Conservation (phyloP, 2,797 vertebrate genomes). For the Schizothorax lantsangensis region DNA sequence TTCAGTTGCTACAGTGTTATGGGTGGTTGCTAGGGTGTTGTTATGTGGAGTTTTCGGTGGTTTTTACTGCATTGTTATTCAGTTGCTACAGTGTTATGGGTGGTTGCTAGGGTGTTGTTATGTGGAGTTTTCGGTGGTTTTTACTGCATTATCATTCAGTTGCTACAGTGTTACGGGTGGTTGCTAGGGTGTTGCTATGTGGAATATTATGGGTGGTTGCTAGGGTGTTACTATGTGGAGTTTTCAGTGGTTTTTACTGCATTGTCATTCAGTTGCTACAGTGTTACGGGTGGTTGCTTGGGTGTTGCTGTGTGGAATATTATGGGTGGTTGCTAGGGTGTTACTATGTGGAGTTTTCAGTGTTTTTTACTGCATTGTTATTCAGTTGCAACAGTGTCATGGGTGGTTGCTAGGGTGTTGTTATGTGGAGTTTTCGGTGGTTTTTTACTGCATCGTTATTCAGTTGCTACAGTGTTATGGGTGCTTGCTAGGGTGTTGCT, state of each 20-base stretch:
- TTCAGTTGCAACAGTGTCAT: too few relatives aligned
- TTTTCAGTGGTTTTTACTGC: too few relatives aligned
- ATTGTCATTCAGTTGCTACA: not conserved
- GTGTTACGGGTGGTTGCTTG: not conserved
- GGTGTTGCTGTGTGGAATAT: not conserved
- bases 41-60: accelerated
- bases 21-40: not conserved
- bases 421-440: too few relatives aligned
- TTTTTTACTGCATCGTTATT: too few relatives aligned
- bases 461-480: too few relatives aligned
- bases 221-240: not conserved
- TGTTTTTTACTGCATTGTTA: too few relatives aligned
- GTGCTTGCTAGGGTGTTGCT: too few relatives aligned
- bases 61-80: not conserved
- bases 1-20: not conserved
- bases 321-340: not conserved
- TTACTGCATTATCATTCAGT: not conserved
- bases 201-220: not conserved
- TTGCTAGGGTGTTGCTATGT: not conserved
- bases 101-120: not conserved
- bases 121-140: not conserved
- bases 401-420: too few relatives aligned
- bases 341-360: accelerated
- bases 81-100: not conserved
- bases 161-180: not conserved